Conservation (phyloP, 2,888 invertebrate species). For the Notodonta dromedarius region DNA sequence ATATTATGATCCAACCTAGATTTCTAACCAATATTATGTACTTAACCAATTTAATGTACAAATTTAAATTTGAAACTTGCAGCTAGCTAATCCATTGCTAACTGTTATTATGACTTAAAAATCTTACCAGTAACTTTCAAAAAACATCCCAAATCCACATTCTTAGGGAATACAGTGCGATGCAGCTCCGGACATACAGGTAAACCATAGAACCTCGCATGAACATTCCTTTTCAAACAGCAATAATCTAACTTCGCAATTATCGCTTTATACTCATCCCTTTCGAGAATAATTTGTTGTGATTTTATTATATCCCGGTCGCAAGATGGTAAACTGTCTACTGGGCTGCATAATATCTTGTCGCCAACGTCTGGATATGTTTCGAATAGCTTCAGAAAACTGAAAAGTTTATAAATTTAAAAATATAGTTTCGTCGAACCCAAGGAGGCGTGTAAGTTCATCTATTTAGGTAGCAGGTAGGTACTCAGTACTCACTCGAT, state of each 20-base stretch:
- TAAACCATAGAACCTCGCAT: slow-evolving; percentile 87
- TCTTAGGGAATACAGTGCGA: slow-evolving; percentile 87
- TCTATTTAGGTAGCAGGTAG: neutral
- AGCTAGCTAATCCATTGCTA: neutral
- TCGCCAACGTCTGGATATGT: slow-evolving; percentile 87
- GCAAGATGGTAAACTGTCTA: slow-evolving; percentile 85
- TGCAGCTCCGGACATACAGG: slow-evolving; percentile 88
- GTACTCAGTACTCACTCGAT: slow-evolving; percentile 86
- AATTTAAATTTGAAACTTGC: no score
- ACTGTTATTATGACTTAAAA: neutral
- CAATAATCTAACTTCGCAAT: slow-evolving; percentile 57
- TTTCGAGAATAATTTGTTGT: slow-evolving; percentile 82
- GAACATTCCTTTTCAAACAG: slow-evolving; percentile 86
- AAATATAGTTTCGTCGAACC: no score
- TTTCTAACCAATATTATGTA: no score
- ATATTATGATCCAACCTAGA: no score
- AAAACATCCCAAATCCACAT: slow-evolving; percentile 88
- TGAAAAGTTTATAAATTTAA: slow-evolving; percentile 56
- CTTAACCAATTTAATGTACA: no score
- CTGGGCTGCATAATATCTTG: slow-evolving; percentile 86
- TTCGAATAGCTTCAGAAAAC: slow-evolving; percentile 89
- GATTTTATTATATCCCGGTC: slow-evolving; percentile 85
- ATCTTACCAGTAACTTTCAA: slow-evolving; percentile 87
- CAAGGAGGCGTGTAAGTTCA: no score
- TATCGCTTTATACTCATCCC: slow-evolving; percentile 60